Evolutionary conservation across 53 echinoderm and acorn worm species (phyloP).

Genomic region (Luidia sarsii): DNA sequence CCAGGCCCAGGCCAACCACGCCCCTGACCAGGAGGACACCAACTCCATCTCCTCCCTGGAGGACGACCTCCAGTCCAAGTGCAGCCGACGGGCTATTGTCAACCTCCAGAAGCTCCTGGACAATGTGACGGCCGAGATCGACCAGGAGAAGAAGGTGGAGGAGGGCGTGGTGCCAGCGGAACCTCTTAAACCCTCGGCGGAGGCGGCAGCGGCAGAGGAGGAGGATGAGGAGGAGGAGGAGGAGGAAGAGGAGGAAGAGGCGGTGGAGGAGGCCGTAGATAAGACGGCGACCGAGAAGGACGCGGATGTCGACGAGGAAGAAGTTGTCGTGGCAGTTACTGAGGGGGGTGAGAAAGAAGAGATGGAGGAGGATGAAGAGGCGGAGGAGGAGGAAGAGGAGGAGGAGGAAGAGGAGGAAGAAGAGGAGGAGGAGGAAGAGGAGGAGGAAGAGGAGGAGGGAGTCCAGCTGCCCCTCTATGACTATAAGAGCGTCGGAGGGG

Average conservation of each 20-base stretch:
- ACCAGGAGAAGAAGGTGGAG: slow-evolving; percentile 78
- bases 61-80: slow-evolving; percentile 93
- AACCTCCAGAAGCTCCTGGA: slow-evolving; percentile 96
- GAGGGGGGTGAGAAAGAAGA: slow-evolving; percentile 17
- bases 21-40: slow-evolving; percentile 71
- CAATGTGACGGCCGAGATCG: slow-evolving; percentile 97
- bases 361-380: slow-evolving; percentile 43
- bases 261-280: slow-evolving; percentile 29
- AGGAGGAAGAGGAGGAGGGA: slow-evolving; percentile 9
- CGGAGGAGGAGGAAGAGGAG: slow-evolving; percentile 37
- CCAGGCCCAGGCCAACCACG: not conserved
- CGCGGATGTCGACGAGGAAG: not conserved
- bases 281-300: slow-evolving; percentile 36
- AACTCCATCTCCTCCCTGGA: slow-evolving; percentile 89
- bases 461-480: slow-evolving; percentile 46
- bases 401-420: slow-evolving; percentile 46
- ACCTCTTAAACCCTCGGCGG: too few relatives aligned
- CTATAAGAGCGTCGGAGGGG: slow-evolving; percentile 58
- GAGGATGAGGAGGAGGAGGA: slow-evolving; percentile 10
- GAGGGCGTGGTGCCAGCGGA: slow-evolving; percentile 33
- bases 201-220: slow-evolving; percentile 43
- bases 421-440: slow-evolving; percentile 56
- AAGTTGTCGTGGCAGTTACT: too few relatives aligned
- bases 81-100: slow-evolving; percentile 92
- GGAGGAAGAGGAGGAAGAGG: slow-evolving; percentile 44